Evolutionary conservation across 2,113 vertebrate species (phyloP), one percentile per base, ranked within the genome.

Genomic region (Rissa tridactyla): DNA sequence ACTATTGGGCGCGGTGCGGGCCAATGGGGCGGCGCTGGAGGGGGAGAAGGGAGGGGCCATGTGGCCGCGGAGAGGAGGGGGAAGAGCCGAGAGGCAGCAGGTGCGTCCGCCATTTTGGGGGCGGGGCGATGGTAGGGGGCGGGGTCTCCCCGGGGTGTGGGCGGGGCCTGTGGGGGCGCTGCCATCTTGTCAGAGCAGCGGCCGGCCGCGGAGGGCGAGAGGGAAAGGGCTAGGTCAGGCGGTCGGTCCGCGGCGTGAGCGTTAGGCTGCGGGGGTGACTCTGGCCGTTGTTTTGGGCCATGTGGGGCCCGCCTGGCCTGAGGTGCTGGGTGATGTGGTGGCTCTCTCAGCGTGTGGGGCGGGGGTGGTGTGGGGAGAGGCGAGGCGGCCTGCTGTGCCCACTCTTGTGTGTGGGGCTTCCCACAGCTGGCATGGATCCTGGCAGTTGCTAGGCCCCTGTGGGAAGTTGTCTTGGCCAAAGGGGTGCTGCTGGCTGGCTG

Each of bases 101-200:
- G 15, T 13, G 42, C 3, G 44, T 49, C 52, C 25, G 86, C 80
- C 68, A 69, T 80, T 3, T 80, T 69, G 61, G n/a, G 57, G 62
- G 77, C 4, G 54, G 60, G 18, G 64, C 13, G 22, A 57, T 8
- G 22, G 10, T 16, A 4, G 4, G 13, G 25, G 40, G 32, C 17
- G 40, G 22, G 27, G 40, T 13, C 6, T 20, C 13, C 26, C 2
- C 34, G 10, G 11, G 11, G 5, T 10, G 27, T 36, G 75, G 52
- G 51, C 29, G 36, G 36, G 23, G 2, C 2, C 5, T 40, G 55
- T n/a, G 61, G 15, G 9, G 1, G 9, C 0, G 26, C 4, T 7
- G 42, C 44, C 18, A 32, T 51, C 5, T 82, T 62, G 23, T 4
- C 15, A 2, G 2, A 2, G 27, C 0, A 3, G 0, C 0, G 9